These are phyloP conservation scores for Hipparchia sbordonii DNA, from an alignment of 2,888 invertebrate genomes.

Conservation along the genomic window DNA sequence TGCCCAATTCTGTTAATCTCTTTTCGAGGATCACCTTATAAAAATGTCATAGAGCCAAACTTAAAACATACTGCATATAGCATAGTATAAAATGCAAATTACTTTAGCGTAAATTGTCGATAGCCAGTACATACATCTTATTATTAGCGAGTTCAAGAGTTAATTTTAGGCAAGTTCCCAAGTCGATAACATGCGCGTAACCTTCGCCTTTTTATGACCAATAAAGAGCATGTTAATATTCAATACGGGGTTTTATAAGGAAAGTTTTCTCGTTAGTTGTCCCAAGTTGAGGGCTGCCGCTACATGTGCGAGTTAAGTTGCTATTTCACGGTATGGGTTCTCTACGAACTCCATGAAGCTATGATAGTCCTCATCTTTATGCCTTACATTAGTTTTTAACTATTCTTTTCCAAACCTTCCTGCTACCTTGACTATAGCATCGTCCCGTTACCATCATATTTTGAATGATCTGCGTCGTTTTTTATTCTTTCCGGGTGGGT, in stretches of 20 bases:
- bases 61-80: too few species aligned
- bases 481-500: too few species aligned
- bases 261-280: slow-evolving; percentile 50
- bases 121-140: neutral
- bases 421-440: too few species aligned
- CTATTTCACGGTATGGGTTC: neutral
- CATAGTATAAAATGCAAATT: neutral
- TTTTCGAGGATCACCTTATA: too few species aligned
- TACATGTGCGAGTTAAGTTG: slow-evolving; percentile 31
- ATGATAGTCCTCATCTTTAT: neutral
- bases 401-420: too few species aligned
- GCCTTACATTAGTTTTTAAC: neutral
- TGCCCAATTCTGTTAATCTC: too few species aligned
- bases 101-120: neutral
- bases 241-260: slow-evolving; percentile 49
- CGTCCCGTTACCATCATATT: too few species aligned
- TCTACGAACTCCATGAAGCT: neutral
- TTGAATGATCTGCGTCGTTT: too few species aligned
- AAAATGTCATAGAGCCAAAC: too few species aligned
- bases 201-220: slow-evolving; percentile 41
- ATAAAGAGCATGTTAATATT: slow-evolving; percentile 49
- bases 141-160: slow-evolving; percentile 13
- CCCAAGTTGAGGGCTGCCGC: slow-evolving; percentile 39
- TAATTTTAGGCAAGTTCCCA: slow-evolving; percentile 29
- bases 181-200: slow-evolving; percentile 30